These are phyloP conservation scores for Melanostoma scalare DNA, from an alignment of 2,888 invertebrate genomes.

Conservation along the genomic window DNA sequence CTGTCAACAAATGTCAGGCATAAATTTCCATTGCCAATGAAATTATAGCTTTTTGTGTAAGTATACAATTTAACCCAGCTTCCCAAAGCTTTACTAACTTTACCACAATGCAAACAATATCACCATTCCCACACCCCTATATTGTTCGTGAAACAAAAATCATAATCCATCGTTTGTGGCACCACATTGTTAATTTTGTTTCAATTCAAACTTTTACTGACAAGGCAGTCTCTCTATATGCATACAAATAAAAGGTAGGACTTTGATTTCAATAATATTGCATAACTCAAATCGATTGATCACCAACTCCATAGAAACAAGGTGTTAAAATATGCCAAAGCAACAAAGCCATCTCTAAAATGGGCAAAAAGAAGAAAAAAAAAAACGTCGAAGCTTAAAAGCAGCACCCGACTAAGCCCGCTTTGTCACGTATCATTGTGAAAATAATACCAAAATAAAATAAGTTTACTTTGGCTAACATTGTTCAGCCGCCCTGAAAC, in stretches of 20 bases:
- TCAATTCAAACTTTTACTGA: neutral
- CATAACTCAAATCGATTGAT: slow-evolving; percentile 3
- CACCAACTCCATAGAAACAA: slow-evolving; percentile 7
- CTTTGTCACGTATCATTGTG: slow-evolving; percentile 67
- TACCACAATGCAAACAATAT: neutral
- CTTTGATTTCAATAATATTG: slow-evolving; percentile 19
- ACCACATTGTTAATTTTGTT: too few species aligned
- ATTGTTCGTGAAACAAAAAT: neutral
- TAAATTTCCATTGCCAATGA: slow-evolving; percentile 36
- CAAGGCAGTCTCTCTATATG: slow-evolving; percentile 38
- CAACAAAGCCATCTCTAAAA: slow-evolving; percentile 50
- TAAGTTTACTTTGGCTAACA: slow-evolving; percentile 52
- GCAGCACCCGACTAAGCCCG: slow-evolving; percentile 17
- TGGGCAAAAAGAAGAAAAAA: slow-evolving; percentile 48
- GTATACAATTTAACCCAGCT: neutral
- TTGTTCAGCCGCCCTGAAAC: neutral
- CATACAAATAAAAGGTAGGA: neutral
- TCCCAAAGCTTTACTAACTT: neutral
- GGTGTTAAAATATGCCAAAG: slow-evolving; percentile 69
- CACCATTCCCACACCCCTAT: neutral
- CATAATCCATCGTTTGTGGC: neutral
- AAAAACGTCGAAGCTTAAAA: slow-evolving; percentile 15
- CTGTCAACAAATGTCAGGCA: neutral
- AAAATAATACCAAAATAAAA: slow-evolving; percentile 61
- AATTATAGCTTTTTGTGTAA: neutral